phyloP scores from a whole-genome alignment of 2,113 vertebrate species.

The Elephas maximus region DNA sequence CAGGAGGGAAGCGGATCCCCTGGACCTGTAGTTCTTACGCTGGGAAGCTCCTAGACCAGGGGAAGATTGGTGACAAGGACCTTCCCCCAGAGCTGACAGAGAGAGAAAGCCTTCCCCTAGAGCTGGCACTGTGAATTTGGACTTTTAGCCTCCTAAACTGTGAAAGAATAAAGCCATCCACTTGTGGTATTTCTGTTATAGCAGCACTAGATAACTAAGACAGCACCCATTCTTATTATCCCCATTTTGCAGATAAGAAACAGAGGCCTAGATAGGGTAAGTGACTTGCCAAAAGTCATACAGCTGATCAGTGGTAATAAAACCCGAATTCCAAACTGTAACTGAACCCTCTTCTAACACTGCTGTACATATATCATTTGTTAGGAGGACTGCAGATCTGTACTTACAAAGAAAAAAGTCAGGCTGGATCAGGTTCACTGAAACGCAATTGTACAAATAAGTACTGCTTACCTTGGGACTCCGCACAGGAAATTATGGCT shows the following conservation, averaged over 20 bases:
- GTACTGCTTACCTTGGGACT: background rate
- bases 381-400: background rate
- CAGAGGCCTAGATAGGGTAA: background rate
- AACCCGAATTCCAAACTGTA: background rate
- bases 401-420: background rate
- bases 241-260: background rate
- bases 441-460: background rate
- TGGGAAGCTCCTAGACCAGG: too few species aligned
- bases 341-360: background rate
- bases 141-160: too few species aligned
- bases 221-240: background rate
- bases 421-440: background rate
- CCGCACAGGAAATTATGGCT: conserved; percentile 51
- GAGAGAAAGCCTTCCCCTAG: too few species aligned
- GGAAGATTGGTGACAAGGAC: too few species aligned
- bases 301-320: background rate
- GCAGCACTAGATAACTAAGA: too few species aligned
- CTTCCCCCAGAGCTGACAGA: too few species aligned
- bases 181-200: too few species aligned
- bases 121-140: too few species aligned
- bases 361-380: background rate
- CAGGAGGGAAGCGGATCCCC: too few species aligned
- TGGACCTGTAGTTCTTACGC: too few species aligned
- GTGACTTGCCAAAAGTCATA: background rate
- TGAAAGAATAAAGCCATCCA: too few species aligned